Conservation (phyloP, 2,113 vertebrate genomes). For the Microtus richardsoni region DNA sequence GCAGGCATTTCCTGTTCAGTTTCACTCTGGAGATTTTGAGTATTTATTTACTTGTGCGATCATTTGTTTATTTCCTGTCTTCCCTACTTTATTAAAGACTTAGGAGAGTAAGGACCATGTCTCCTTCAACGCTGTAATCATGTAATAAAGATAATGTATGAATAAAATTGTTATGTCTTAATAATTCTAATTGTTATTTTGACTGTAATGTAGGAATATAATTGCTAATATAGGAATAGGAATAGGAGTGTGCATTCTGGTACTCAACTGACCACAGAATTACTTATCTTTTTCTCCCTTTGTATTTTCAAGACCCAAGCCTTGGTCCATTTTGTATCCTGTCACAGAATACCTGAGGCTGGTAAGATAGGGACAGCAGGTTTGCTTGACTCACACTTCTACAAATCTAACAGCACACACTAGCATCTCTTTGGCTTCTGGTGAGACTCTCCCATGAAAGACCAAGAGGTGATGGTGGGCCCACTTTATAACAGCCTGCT, state of each 20-base stretch:
- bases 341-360: neutral
- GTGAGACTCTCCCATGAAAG: neutral
- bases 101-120: neutral
- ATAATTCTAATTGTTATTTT: neutral
- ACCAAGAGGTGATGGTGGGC: neutral
- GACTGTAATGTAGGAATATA: neutral
- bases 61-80: slow-evolving; percentile 10
- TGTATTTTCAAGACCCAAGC: neutral
- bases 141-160: neutral
- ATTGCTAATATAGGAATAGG: neutral
- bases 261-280: neutral
- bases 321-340: neutral
- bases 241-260: neutral
- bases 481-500: neutral
- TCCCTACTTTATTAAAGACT: neutral
- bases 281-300: neutral
- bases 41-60: neutral
- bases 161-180: neutral
- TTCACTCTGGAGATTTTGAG: neutral
- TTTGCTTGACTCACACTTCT: neutral
- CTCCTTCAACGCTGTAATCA: neutral
- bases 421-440: neutral
- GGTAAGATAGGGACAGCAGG: neutral
- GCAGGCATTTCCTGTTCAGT: neutral
- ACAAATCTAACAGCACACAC: neutral